Conservation (phyloP, 2,113 vertebrate genomes). For the Aegotheles bennettii region DNA sequence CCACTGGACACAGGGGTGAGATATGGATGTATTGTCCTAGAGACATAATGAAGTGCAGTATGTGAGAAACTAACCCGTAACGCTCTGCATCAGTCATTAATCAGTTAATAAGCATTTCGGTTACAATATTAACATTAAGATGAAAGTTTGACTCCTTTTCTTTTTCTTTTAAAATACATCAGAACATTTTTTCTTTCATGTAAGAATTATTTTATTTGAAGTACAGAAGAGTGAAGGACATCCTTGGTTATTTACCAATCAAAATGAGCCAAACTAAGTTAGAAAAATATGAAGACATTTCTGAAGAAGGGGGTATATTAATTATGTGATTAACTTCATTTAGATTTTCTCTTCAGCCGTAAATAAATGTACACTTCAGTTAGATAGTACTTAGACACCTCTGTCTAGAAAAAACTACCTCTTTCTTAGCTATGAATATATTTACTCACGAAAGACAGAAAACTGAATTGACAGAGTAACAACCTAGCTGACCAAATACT, state of each 20-base stretch:
- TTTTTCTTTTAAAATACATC: slow-evolving; percentile 18
- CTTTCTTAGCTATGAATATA: background rate
- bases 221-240: background rate
- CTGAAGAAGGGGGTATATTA: background rate
- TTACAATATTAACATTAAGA: background rate
- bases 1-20: background rate
- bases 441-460: background rate
- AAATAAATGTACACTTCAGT: background rate
- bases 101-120: background rate
- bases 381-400: background rate
- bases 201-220: background rate
- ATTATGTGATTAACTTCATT: slow-evolving; percentile 24
- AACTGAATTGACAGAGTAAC: background rate
- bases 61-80: background rate
- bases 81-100: background rate
- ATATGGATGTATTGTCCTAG: background rate
- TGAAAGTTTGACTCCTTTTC: background rate
- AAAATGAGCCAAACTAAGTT: background rate
- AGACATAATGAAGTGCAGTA: background rate
- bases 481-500: background rate
- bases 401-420: background rate
- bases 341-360: background rate
- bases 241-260: background rate
- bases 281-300: background rate
- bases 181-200: background rate